A percentile compares a stretch with the other conserved stretches of the same genome.
These are phyloP conservation scores for Saimiri boliviensis DNA, from an alignment of 2,113 vertebrate species.

Conservation along the genomic window DNA sequence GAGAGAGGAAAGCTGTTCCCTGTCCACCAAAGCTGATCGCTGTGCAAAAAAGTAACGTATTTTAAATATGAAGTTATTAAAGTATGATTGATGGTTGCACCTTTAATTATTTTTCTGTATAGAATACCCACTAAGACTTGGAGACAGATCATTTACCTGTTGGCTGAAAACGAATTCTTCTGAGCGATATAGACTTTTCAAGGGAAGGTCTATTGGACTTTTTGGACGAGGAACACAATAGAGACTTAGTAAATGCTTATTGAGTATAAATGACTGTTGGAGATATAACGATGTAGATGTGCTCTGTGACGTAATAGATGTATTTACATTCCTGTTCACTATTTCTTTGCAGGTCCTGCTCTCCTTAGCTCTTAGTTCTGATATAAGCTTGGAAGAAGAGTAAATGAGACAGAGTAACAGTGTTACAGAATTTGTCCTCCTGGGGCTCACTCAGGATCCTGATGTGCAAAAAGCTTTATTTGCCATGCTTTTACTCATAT, in stretches of 20 bases:
- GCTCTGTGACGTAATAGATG: fast-evolving
- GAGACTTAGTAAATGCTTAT: not conserved
- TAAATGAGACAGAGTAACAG: not conserved
- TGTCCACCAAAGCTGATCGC: not conserved
- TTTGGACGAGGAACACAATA: not conserved
- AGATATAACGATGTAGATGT: not conserved
- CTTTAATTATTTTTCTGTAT: not conserved
- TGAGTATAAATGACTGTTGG: not conserved
- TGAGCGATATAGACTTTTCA: not conserved
- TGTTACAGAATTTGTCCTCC: conserved; percentile 64
- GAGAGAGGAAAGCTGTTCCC: not conserved
- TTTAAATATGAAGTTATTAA: not conserved
- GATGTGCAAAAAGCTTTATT: conserved; percentile 45
- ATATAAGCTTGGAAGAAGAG: not conserved
- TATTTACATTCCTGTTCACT: too few species aligned
- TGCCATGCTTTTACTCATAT: conserved; percentile 53
- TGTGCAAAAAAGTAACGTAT: not conserved
- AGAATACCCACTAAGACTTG: not conserved
- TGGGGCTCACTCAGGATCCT: conserved; percentile 51
- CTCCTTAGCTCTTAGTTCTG: not conserved
- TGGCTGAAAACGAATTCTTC: not conserved
- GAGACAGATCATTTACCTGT: not conserved
- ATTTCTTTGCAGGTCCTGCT: not conserved
- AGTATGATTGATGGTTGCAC: not conserved
- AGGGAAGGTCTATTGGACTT: not conserved